Evolutionary conservation across 2,888 invertebrate species (phyloP).

Genomic region (Amphipoea lucens): DNA sequence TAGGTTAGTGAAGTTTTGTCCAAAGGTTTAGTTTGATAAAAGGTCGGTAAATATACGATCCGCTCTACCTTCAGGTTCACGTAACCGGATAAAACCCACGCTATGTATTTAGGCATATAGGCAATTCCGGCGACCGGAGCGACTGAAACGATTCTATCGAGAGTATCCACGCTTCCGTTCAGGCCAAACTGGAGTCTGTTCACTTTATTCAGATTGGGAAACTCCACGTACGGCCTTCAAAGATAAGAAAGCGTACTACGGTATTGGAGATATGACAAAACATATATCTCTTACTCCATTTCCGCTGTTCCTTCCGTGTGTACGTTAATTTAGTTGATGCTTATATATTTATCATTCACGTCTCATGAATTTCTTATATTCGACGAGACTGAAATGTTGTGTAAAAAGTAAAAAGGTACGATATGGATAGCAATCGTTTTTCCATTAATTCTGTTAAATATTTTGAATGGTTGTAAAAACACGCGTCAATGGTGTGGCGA

Average conservation of each 20-base stretch:
- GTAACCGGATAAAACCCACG: conserved; percentile 25
- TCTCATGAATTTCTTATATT: conserved; percentile 55
- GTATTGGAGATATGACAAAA: conserved; percentile 24
- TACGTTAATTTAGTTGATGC: conserved; percentile 51
- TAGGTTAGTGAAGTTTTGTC: background rate
- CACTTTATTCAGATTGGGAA: background rate
- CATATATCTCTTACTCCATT: conserved; percentile 45
- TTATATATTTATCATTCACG: conserved; percentile 59
- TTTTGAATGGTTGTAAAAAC: conserved; percentile 34
- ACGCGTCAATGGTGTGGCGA: conserved; percentile 8
- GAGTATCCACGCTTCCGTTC: background rate
- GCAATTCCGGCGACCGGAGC: background rate
- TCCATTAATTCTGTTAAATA: conserved; percentile 40
- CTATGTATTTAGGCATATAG: conserved; percentile 3
- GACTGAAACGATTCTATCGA: conserved; percentile 5
- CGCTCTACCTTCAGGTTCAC: conserved; percentile 24
- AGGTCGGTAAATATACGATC: conserved; percentile 30
- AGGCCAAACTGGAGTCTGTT: background rate
- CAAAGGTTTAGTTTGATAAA: conserved; percentile 28
- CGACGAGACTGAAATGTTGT: conserved; percentile 50
- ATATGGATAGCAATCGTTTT: conserved; percentile 37
- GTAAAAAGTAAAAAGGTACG: conserved; percentile 30
- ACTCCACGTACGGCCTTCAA: conserved; percentile 25
- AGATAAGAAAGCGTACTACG: conserved; percentile 13
- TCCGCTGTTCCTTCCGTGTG: conserved; percentile 37